Conservation (phyloP, 2,888 invertebrate genomes). For the Erebia palarica region DNA sequence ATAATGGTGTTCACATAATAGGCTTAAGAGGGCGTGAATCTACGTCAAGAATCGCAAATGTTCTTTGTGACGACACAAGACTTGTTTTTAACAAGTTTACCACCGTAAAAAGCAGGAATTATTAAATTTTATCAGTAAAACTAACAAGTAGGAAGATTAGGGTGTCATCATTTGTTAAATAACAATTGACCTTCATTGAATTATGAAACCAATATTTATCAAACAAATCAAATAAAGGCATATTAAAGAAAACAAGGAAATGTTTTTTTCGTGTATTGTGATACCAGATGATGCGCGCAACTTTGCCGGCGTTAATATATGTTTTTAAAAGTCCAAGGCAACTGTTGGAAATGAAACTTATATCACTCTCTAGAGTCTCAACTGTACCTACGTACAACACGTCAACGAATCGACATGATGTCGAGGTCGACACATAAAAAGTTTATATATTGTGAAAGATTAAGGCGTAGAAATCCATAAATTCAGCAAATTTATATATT, state of each 20-base stretch:
- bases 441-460: no score
- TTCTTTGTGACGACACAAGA: conserved; percentile 9
- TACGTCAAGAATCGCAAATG: conserved; percentile 17
- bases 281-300: background rate
- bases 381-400: no score
- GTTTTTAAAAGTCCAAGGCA: no score
- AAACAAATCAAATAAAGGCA: background rate
- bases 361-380: no score
- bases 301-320: no score
- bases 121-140: conserved; percentile 7
- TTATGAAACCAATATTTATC: conserved; percentile 8
- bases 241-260: conserved; percentile 1
- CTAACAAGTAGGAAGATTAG: conserved; percentile 12
- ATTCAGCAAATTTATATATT: no score
- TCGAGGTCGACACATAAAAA: no score
- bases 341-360: no score
- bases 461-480: no score
- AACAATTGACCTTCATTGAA: conserved; percentile 16
- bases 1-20: conserved; percentile 11
- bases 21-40: conserved; percentile 19
- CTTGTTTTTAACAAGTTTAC: background rate
- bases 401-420: no score
- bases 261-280: background rate
- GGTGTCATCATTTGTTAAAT: conserved; percentile 9
- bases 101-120: conserved; percentile 6